Evolutionary conservation across 1,140 invertebrate species (phyloP).

Genomic region (Hyles vespertilio): DNA sequence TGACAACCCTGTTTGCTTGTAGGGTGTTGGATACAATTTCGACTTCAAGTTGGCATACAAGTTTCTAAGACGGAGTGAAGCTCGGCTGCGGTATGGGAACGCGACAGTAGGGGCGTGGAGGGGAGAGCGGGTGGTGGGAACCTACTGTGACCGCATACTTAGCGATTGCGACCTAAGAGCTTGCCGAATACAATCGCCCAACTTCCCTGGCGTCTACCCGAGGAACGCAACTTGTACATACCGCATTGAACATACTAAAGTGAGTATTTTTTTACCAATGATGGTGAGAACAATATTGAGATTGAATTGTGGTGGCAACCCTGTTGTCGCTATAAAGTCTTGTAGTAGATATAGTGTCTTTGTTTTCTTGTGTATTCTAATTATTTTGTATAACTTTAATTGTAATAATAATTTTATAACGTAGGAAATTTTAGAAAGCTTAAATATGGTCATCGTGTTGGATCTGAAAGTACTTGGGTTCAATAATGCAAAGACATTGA

Average conservation of each 20-base stretch:
- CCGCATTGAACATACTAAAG: slow-evolving; percentile 80
- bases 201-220: slow-evolving; percentile 91
- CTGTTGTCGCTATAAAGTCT: no score
- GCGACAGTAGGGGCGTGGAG: slow-evolving; percentile 82
- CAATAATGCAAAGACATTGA: no score
- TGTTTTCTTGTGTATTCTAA: no score
- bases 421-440: no score
- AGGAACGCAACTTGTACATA: slow-evolving; percentile 90
- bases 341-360: no score
- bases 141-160: slow-evolving; percentile 87
- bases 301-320: no score
- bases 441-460: no score
- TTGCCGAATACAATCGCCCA: slow-evolving; percentile 88
- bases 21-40: slow-evolving; percentile 87
- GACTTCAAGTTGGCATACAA: slow-evolving; percentile 90
- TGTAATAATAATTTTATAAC: no score
- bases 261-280: slow-evolving; percentile 18
- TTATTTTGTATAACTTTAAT: no score
- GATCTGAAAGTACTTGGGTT: no score
- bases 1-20: slow-evolving; percentile 24
- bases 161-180: slow-evolving; percentile 80
- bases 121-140: slow-evolving; percentile 82
- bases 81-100: slow-evolving; percentile 86
- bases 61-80: slow-evolving; percentile 84
- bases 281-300: no score